These are phyloP conservation scores for Cheirogaleus major DNA, from an alignment of 2,797 vertebrate genomes.

Conservation along the genomic window DNA sequence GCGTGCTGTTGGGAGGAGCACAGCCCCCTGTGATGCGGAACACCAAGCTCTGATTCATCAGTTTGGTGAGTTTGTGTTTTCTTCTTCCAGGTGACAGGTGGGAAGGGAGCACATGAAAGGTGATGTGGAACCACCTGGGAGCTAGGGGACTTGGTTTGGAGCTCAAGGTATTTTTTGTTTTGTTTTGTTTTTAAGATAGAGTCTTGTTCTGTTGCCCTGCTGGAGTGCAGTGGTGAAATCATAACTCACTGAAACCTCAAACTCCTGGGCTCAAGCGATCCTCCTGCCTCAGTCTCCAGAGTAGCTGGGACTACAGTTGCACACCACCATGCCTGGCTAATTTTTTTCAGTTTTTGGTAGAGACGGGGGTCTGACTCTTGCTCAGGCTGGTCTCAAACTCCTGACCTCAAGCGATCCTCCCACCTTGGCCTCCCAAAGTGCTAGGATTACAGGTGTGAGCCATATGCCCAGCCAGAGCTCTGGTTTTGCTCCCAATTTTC, in stretches of 20 bases:
- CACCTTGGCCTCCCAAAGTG: background rate
- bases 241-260: background rate
- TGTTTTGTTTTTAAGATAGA: background rate
- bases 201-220: background rate
- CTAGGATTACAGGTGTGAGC: background rate
- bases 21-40: slow-evolving; percentile 58
- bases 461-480: no score
- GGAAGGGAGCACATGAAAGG: background rate
- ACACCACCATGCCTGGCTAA: background rate
- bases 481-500: background rate
- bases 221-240: background rate
- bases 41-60: slow-evolving; percentile 20
- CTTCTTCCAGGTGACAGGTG: background rate
- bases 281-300: background rate
- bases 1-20: slow-evolving; percentile 37
- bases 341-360: background rate
- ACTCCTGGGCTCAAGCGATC: background rate
- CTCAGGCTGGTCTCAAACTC: background rate
- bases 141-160: background rate
- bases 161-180: background rate
- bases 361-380: background rate
- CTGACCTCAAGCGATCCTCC: background rate
- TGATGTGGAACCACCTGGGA: background rate
- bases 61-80: slow-evolving; percentile 56
- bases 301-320: background rate